Evolutionary conservation across 1,140 invertebrate genomes (phyloP).

Genomic region (Drosophila triauraria): DNA sequence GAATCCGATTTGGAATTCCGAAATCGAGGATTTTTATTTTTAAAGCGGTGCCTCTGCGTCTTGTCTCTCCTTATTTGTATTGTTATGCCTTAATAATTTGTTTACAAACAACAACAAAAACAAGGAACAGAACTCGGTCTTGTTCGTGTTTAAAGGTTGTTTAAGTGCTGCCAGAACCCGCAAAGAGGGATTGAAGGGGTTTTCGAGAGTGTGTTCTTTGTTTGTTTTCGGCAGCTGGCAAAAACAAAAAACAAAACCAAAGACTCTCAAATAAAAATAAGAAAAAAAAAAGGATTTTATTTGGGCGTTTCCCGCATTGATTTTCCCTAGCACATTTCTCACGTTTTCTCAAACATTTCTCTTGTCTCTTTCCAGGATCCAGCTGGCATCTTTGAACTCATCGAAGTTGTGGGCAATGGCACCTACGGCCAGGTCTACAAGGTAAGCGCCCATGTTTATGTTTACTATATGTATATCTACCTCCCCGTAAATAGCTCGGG

Average conservation of each 20-base stretch:
- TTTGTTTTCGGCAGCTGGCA: conserved; percentile 30
- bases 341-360: conserved; percentile 59
- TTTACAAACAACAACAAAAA: conserved; percentile 65
- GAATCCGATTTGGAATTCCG: conserved; percentile 40
- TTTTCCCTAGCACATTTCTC: conserved; percentile 23
- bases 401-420: conserved; percentile 99
- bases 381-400: conserved; percentile 99
- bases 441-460: conserved; percentile 87
- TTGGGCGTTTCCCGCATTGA: conserved; percentile 47
- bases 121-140: conserved; percentile 13
- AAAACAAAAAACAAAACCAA: neutral
- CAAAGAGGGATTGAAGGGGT: conserved; percentile 16
- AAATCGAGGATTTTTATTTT: conserved; percentile 70
- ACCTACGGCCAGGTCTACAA: conserved; percentile 99
- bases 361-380: conserved; percentile 92
- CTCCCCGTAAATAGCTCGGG: conserved; percentile 5
- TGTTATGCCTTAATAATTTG: conserved; percentile 78
- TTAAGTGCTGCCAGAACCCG: conserved; percentile 20
- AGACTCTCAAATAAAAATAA: conserved; percentile 4
- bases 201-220: conserved; percentile 25
- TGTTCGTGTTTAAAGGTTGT: conserved; percentile 28
- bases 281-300: conserved; percentile 24
- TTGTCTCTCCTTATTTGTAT: conserved; percentile 64
- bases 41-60: conserved; percentile 38
- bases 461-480: neutral